phyloP scores from a whole-genome alignment of 2,113 vertebrate genomes.

The Cyprinodon variegatus region DNA sequence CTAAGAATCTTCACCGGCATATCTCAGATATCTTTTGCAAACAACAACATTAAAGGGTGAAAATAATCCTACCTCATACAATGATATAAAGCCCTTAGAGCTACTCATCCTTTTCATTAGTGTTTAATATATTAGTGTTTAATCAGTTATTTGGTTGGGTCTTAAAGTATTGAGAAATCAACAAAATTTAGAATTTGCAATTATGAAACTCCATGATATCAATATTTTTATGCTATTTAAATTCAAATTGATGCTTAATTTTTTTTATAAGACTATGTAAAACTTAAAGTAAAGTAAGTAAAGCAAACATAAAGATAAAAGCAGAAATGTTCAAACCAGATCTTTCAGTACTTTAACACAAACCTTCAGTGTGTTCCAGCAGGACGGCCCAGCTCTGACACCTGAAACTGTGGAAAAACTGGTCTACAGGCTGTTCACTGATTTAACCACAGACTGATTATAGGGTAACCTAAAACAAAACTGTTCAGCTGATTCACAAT shows the following conservation, averaged over 20 bases:
- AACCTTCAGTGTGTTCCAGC: not conserved
- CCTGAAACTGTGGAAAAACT: slow-evolving; percentile 21
- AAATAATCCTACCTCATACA: too few species aligned
- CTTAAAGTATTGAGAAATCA: too few species aligned
- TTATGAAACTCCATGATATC: too few species aligned
- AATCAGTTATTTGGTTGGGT: too few species aligned
- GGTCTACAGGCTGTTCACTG: slow-evolving; percentile 1
- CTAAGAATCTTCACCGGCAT: too few species aligned
- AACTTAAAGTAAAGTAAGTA: not conserved
- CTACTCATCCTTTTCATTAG: too few species aligned
- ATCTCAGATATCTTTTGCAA: too few species aligned
- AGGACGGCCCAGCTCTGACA: slow-evolving; percentile 2
- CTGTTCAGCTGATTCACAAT: not conserved
- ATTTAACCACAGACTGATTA: slow-evolving; percentile 19
- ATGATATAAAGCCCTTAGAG: too few species aligned
- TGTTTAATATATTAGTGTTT: too few species aligned
- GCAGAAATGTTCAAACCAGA: not conserved
- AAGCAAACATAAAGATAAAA: not conserved
- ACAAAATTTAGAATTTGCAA: too few species aligned
- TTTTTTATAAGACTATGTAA: not conserved
- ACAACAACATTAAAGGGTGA: too few species aligned
- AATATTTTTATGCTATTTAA: too few species aligned
- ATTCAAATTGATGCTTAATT: not conserved
- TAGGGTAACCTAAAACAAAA: slow-evolving; percentile 8
- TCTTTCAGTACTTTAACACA: not conserved